A percentile compares a stretch with the other conserved stretches of the same genome.
phyloP scores from a whole-genome alignment of 2,888 invertebrate genomes.

The Monoplex corrugatus region DNA sequence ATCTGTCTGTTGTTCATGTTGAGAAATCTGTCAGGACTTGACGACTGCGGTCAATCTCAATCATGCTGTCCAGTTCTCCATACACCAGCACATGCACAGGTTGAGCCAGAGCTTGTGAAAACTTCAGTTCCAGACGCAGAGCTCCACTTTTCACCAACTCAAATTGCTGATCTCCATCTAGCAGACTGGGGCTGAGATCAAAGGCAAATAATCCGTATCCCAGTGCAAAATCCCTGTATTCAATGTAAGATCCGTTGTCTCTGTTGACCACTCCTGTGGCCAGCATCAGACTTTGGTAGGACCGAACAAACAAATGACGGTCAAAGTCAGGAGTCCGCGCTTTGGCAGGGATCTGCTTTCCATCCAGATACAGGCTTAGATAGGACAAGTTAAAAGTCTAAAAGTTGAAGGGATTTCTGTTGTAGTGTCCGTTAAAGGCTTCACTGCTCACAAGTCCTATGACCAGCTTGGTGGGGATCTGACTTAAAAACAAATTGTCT shows the following conservation, averaged over 20 bases:
- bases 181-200: constrained; percentile 34
- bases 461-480: background rate
- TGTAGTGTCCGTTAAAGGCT: constrained; percentile 1
- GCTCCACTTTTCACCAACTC: constrained; percentile 4
- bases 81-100: background rate
- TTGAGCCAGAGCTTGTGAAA: background rate
- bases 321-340: background rate
- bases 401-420: constrained; percentile 7
- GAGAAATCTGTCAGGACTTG: background rate
- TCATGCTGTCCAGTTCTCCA: background rate
- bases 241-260: background rate
- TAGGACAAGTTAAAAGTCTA: background rate
- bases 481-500: background rate
- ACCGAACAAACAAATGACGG: background rate
- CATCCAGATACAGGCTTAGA: background rate
- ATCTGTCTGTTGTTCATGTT: background rate
- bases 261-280: background rate
- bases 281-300: constrained; percentile 3
- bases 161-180: constrained; percentile 39
- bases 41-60: background rate
- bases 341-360: background rate
- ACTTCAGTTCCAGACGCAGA: background rate
- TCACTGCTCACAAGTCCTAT: background rate
- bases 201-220: constrained; percentile 2
- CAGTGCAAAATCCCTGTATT: background rate